Base-by-base conservation (phyloP, 2,113 vertebrate genomes). In the Psittacus erithacus region DNA sequence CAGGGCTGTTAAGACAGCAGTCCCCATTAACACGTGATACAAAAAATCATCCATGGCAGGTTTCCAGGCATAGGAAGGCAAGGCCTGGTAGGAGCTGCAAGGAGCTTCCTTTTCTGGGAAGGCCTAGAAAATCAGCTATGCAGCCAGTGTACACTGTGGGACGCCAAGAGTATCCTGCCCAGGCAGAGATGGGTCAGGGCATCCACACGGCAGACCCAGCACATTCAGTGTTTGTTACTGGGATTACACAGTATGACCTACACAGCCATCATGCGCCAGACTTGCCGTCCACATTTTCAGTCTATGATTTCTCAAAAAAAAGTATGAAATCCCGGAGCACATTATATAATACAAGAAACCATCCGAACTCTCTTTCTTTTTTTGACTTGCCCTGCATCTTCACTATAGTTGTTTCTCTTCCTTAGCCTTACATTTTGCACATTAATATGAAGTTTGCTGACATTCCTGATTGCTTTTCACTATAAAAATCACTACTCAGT, bases 131-230 rank as follows among this genome's bases (percentile, higher is more conserved):
- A 62, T 35, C 1, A 5, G 31, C 44, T 46, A 18, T 20, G 31
- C 41, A 52, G 41, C 35, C 50, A 65, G 15, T 2, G 2, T 6
- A 23, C 52, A 23, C 3, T 0, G 39, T 17, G 29, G 35, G 33
- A 77, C 29, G 84, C 33, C 41, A 35, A 18, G 13, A 85, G 27
- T 69, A 49, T 18, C 50, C 65, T 75, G 25, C 65, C 33, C 44
- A 50, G 63, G 43, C 41, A 59, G 25, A 68, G 35, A 35, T 8
- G 17, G 68, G 29, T 77, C 5, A 7, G 0, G 13, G 63, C 59
- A 92, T 19, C 8, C 3, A 2, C 0, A 0, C 0, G 6, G 50
- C 69, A 85, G 27, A 60, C 20, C 27, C 84, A 71, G 28, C 17
- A 75, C 38, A 41, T 9, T 79, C 52, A 28, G 10, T 3, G 11